Base-by-base conservation (phyloP, 2,113 vertebrate species). In the Pagrus major region DNA sequence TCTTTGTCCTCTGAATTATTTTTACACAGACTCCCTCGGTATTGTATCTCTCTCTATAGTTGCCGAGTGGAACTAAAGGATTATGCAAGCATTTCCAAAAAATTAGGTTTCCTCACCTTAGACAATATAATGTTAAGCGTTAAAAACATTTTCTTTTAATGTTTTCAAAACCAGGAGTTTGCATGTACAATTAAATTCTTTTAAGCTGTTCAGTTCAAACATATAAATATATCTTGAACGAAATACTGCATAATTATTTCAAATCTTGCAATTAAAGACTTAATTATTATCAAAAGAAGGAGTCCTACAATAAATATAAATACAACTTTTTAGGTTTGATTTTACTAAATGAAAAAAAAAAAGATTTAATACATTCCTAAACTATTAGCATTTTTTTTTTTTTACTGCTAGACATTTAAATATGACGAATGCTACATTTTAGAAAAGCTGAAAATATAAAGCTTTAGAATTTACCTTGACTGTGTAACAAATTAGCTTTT, bases 11-110 rank as follows among this genome's bases (percentile, higher is more conserved):
- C 65, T 80, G 86, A 92, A 86, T 89, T 83, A 86, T 92, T 90
- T 94, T 94, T 88, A 91, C 51, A 78, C 83, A 83, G 84, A 79
- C 79, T 89, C 85, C 86, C 84, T 90, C 64, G 41, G 68, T 80
- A 67, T 84, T 84, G 86, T 96, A 95, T 96, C 94, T 95, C 91
- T 92, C 60, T 88, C 74, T 92, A 79, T 95, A 96, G 95, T 94
- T 93, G 93, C 90, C 49, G 59, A 92, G 93, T 93, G 89, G 93
- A 94, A 87, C 94, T 86, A 93, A 95, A 94, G 94, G 95, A 96
- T 97, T 97, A 96, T 93, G 86, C 84, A 66, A 83, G 89, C 71
- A 16, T 41, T 71, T 80, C 82, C 27, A 6, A 69, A 78, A 85
- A 71, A 82, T 65, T 68, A 3, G 9, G 37, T 71, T 87, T 86